Percentiles rank a stretch among this genome's conserved stretches.
Evolutionary conservation across 2,888 invertebrate species (phyloP).

Genomic region (Steinernema carpocapsae): DNA sequence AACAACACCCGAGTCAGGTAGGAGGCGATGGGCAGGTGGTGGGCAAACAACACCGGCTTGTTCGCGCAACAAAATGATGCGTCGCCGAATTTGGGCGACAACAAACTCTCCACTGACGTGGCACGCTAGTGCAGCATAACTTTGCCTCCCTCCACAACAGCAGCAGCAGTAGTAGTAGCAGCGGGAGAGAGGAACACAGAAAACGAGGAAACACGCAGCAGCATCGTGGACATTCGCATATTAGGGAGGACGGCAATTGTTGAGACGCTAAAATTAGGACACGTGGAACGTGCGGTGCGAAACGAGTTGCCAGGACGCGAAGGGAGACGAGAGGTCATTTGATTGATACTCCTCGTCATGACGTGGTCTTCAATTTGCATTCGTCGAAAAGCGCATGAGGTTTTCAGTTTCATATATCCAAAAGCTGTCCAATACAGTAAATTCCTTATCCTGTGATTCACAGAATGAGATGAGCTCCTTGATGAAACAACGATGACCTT

Average conservation of each 20-base stretch:
- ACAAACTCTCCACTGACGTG: slow-evolving; percentile 29
- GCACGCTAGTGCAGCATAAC: slow-evolving; percentile 27
- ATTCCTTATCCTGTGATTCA: no score
- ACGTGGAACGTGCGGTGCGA: slow-evolving; percentile 2
- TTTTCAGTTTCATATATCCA: no score
- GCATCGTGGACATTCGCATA: neutral
- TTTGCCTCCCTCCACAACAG: neutral
- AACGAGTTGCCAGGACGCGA: no score
- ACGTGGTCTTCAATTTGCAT: no score
- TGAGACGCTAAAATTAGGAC: slow-evolving; percentile 6
- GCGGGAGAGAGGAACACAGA: neutral
- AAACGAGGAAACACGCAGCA: neutral
- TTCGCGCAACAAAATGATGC: slow-evolving; percentile 34
- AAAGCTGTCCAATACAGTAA: no score
- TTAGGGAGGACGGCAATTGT: neutral
- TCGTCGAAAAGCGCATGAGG: no score
- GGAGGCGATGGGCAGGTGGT: neutral
- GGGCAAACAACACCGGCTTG: neutral
- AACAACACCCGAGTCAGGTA: neutral
- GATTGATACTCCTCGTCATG: no score
- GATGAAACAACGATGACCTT: no score
- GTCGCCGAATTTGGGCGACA: slow-evolving; percentile 20
- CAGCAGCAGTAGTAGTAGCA: neutral
- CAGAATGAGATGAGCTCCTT: no score
- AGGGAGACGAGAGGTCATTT: no score